Conservation (phyloP, 2,888 invertebrate species). For the Stenchaetothrips biformis region DNA sequence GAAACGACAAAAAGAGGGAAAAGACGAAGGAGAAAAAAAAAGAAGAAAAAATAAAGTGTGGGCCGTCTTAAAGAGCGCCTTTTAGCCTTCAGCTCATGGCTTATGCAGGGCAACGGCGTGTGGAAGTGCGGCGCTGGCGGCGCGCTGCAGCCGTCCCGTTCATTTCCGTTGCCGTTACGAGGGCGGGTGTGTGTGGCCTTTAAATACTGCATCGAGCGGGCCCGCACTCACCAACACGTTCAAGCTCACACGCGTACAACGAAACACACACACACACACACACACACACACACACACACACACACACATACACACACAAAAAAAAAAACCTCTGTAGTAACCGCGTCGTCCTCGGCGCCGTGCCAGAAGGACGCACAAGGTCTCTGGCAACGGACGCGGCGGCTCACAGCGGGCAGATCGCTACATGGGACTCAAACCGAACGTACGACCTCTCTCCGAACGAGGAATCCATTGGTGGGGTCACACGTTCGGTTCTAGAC, state of each 20-base stretch:
- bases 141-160: neutral
- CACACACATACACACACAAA: neutral
- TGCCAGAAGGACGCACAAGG: too few species aligned
- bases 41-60: too few species aligned
- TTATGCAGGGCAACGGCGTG: neutral
- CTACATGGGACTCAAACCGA: too few species aligned
- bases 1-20: too few species aligned
- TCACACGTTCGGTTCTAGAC: too few species aligned
- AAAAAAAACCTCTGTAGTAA: too few species aligned
- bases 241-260: neutral
- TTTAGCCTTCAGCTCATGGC: neutral
- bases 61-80: neutral
- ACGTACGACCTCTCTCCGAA: too few species aligned
- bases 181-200: neutral
- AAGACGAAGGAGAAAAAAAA: too few species aligned
- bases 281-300: neutral
- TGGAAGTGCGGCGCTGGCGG: neutral
- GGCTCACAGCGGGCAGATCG: too few species aligned
- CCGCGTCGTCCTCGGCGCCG: too few species aligned
- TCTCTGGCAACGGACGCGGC: neutral
- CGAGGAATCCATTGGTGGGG: too few species aligned
- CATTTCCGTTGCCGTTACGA: neutral
- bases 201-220: neutral
- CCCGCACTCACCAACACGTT: neutral
- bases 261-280: neutral